Base-by-base conservation (phyloP, 2,113 vertebrate genomes). In the Blennius ocellaris region DNA sequence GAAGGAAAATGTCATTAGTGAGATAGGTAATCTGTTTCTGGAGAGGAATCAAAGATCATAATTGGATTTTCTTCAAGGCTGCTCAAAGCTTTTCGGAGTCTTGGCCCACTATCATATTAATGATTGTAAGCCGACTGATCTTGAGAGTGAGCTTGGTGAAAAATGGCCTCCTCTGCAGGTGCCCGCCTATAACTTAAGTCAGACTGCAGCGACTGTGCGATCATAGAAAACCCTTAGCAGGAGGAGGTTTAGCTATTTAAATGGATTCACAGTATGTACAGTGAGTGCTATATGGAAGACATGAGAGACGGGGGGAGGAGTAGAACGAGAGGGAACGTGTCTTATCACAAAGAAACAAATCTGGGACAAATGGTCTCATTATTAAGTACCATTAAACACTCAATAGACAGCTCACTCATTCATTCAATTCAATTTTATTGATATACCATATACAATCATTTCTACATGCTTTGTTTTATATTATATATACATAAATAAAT, bases 1-100 rank as follows among this genome's bases (percentile, higher is more conserved):
- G 82, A 82, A 88, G 87, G 77, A 74, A 90, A 90, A 92, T 87
- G 83, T 87, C 89, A 91, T 92, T 87, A 90, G 82, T 69, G 81
- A 84, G 86, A 89, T 86, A 77, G 85, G 89, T 84, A 85, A 88
- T 92, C 84, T 82, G 84, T 91, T 90, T 87, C 81, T 89, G 78
- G 74, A 84, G 77, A 77, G 84, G 77, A 91, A 88, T 87, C 80
- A 87, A 61, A 83, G 85, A 90, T 84, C 82, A 85, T 90, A 89
- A 91, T 89, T 91, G 82, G 85, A 90, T 89, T 92, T 89, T 84
- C 88, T 85, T 89, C 84, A 65, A 80, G 69, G 64, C 86, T 57
- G 73, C 82, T 87, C 87, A 76, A 78, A 83, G 81, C 78, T 90
- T 90, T 87, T 78, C 68, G 62, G 68, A 73, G 61, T 77, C 83